phyloP scores from a whole-genome alignment of 2,888 invertebrate species.

The Chelonus formosanus region DNA sequence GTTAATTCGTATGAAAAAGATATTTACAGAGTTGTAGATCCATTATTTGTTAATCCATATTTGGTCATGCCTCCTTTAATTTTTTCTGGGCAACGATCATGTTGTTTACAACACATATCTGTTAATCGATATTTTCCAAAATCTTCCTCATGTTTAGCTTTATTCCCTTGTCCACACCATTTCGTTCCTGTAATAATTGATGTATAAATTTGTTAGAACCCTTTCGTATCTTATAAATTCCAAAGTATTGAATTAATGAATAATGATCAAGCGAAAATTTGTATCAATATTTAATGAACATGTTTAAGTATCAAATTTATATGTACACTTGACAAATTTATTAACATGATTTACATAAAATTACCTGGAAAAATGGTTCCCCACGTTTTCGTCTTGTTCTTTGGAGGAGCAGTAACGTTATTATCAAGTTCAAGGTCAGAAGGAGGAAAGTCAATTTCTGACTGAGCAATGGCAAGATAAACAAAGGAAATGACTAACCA shows the following conservation, averaged over 20 bases:
- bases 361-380: constrained; percentile 27
- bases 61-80: constrained; percentile 25
- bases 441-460: constrained; percentile 1
- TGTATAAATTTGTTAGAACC: no score
- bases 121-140: constrained; percentile 23
- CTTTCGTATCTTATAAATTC: no score
- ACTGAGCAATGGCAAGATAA: constrained; percentile 15
- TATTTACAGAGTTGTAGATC: constrained; percentile 29
- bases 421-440: constrained; percentile 12
- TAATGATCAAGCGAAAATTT: no score
- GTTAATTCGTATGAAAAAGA: not conserved
- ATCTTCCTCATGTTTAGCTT: constrained; percentile 28
- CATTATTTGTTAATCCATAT: constrained; percentile 27
- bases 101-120: constrained; percentile 26
- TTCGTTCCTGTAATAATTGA: constrained; percentile 27
- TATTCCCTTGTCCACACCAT: constrained; percentile 31
- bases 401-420: not conserved
- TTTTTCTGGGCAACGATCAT: constrained; percentile 31
- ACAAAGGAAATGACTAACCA: constrained; percentile 8
- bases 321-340: not conserved
- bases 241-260: no score
- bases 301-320: no score
- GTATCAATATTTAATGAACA: no score
- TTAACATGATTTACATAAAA: not conserved
- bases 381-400: constrained; percentile 20